These are phyloP conservation scores for Coturnix japonica DNA, from an alignment of 2,113 vertebrate genomes.

Conservation along the genomic window DNA sequence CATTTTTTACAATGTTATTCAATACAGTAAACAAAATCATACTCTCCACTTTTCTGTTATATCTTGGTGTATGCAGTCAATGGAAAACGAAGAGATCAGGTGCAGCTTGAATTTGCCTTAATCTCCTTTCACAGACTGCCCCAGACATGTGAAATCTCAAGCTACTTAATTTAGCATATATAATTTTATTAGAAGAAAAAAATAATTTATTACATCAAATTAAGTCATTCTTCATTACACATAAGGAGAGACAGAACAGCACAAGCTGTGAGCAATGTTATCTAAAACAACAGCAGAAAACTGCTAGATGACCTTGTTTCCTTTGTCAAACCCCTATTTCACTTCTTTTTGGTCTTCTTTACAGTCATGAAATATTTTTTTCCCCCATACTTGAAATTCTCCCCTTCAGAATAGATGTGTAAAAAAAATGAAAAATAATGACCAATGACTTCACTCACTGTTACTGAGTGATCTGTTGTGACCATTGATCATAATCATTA, in stretches of 20 bases:
- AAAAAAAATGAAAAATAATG: neutral
- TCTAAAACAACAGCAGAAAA: neutral
- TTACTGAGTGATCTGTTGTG: neutral
- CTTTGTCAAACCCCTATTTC: neutral
- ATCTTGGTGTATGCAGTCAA: conserved; percentile 24
- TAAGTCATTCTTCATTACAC: neutral
- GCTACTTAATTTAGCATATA: neutral
- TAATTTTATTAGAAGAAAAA: neutral
- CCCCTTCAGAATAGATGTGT: neutral
- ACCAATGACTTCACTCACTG: neutral
- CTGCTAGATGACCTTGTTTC: neutral
- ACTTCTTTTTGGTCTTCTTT: neutral
- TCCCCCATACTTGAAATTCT: neutral
- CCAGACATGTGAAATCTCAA: neutral
- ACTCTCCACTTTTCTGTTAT: conserved; percentile 12
- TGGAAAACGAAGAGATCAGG: conserved; percentile 1
- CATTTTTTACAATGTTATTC: conserved; percentile 6
- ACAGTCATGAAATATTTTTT: neutral
- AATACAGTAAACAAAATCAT: neutral
- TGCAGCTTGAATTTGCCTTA: neutral
- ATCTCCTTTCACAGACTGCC: neutral
- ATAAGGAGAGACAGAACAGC: neutral
- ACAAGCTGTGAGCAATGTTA: neutral
- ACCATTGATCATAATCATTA: neutral
- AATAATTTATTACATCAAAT: neutral